phyloP scores from a whole-genome alignment of 92 coral and sea anemone genomes.

The Blastomussa wellsi region DNA sequence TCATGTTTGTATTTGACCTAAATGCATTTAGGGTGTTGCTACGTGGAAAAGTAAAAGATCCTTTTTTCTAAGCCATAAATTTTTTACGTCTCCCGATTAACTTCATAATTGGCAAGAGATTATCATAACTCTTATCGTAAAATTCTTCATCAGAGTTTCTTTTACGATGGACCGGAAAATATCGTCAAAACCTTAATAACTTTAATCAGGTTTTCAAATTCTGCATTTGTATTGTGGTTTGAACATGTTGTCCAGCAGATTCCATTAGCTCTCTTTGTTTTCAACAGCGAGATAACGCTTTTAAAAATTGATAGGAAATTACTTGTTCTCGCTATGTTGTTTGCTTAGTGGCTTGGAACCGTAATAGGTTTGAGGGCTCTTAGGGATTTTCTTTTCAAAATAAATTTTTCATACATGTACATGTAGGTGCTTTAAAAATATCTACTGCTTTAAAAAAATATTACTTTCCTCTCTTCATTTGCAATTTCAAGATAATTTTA shows the following conservation, averaged over 20 bases:
- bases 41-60: constrained; percentile 5
- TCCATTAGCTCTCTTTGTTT: constrained; percentile 13
- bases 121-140: neutral
- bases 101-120: constrained; percentile 13
- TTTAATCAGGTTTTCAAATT: neutral
- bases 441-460: neutral
- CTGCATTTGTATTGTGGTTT: constrained; percentile 5
- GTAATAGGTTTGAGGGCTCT: constrained; percentile 8
- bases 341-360: constrained; percentile 9
- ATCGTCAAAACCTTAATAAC: neutral
- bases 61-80: constrained; percentile 19
- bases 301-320: constrained; percentile 37
- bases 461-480: neutral
- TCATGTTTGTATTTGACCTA: neutral
- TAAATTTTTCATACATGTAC: constrained; percentile 29
- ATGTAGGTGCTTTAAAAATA: neutral
- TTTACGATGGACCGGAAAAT: neutral
- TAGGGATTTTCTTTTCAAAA: constrained; percentile 7
- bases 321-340: constrained; percentile 29
- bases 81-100: constrained; percentile 22
- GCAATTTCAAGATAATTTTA: neutral
- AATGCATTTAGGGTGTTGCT: constrained; percentile 2
- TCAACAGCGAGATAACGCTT: neutral
- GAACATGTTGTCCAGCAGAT: neutral
- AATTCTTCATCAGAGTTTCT: neutral